Base-by-base conservation (phyloP, 1,140 invertebrate genomes). In the Episyrphus balteatus region DNA sequence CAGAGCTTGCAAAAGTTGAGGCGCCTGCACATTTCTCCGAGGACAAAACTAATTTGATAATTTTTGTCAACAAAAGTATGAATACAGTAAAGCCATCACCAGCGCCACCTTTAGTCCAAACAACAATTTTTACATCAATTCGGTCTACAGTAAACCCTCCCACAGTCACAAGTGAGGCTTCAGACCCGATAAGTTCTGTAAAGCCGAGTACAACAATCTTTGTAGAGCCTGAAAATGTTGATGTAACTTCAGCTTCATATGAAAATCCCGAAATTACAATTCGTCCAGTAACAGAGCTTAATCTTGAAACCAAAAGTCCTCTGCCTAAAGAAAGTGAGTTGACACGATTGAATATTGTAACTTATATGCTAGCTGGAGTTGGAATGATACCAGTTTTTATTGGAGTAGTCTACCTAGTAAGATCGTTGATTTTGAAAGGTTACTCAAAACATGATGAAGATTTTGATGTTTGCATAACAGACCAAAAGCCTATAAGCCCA, bases 381-480 rank as follows among this genome's bases (percentile, higher is more conserved):
- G 77, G 75, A 14, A 72, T 80, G 43, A 55, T 80, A 12, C 78
- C 78, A 0, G 59, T 80, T 13, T 66, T 73, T 26, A 70, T 76
- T 26, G 75, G 78, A 15, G 65, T 76, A 17, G 65, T 71, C 2
- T 76, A 78, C 51, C 58, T 77, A 18, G 59, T 75, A 47, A 70
- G 74, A 49, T 73, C 73, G 51, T 55, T 77, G 30, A 52, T 79
- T 19, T 69, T 70, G 48, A 73, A 74, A 26, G 74, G 75, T 43
- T 69, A 70, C 38, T 74, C 77, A 60, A 77, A 78, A 52, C 69
- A 77, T 49, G 73, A 73, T 47, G 73, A 74, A 15, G 74, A 75
- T 50, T 76, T 77, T 43, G 75, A 76, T 51, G 71, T 75, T 3
- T 75, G 75, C 52, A 76, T 75, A 44, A 70, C 75, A 3, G 75